Evolutionary conservation across 2,888 invertebrate genomes (phyloP).

Genomic region (Apantesis nais): DNA sequence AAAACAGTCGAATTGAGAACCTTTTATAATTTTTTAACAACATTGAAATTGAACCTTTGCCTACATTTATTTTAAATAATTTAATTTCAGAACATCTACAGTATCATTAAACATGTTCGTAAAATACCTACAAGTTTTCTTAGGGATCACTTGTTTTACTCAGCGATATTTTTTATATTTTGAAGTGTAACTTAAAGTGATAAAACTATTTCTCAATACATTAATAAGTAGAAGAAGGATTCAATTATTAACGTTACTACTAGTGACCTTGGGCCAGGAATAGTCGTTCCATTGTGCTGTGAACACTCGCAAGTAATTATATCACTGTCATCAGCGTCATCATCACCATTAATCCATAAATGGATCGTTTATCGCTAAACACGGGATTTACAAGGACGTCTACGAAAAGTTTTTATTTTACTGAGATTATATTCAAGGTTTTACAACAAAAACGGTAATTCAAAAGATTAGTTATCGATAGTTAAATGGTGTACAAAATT

Average conservation of each 20-base stretch:
- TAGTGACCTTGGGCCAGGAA: background rate
- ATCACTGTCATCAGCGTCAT: background rate
- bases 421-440: background rate
- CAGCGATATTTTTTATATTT: background rate
- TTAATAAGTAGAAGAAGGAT: background rate
- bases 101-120: too few species aligned
- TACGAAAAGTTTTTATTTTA: background rate
- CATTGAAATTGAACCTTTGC: too few species aligned
- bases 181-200: background rate
- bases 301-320: background rate
- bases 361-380: conserved; percentile 2
- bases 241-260: background rate
- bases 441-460: background rate
- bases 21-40: too few species aligned
- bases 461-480: background rate
- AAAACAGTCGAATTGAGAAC: too few species aligned
- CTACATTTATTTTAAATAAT: background rate
- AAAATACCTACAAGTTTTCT: background rate
- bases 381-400: background rate
- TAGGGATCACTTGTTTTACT: background rate
- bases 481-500: too few species aligned
- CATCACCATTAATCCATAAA: background rate
- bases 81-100: background rate
- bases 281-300: background rate
- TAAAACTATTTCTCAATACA: background rate